Evolutionary conservation across 2,888 invertebrate genomes (phyloP), one percentile per base, ranked within the genome.

Genomic region (Anodontia alba): DNA sequence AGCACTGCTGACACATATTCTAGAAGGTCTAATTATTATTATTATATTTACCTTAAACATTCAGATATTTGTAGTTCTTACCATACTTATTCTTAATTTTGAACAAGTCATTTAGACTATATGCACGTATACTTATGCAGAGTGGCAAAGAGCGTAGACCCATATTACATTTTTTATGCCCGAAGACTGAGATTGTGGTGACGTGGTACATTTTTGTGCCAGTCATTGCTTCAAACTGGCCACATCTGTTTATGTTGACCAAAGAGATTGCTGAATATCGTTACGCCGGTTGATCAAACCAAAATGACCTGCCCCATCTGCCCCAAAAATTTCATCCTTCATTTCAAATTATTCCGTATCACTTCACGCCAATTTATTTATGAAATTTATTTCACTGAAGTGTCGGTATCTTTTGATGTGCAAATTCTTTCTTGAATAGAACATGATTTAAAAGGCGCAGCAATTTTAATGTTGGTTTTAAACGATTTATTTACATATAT

Each of bases 401-500:
- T 43, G 72, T 36, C 72, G 72, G 72, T 54, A 15, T 38, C 72
- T 72, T 72, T 72, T 72, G 72, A 72, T 54, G 62, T 29, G 62
- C 62, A 62, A 62, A 31, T 62, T 33, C 23, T n/a, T 38, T 29
- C 29, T 33, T 62, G 7, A 62, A 62, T 62, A 33, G 23, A 62
- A 62, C 29, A 33, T 29, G 10, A 62, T 62, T 62, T 23, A 62
- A 62, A 62, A 62, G 62, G 62, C 29, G 62, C 62, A 62, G 62
- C 33, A 17, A 20, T 33, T 33, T 62, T 1, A 33, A 33, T 62
- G 62, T 62, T 62, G 23, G 5, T 31, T 62, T 62, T 62, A 62
- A 79, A 74, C 43, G 43, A 70, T 74, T 42, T 83, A 76, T 83
- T 83, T 83, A 76, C 83, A 49, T 83, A 69, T 71, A 36, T 73